Base-by-base conservation (phyloP, 2,888 invertebrate species). In the Sesamia inferens region DNA sequence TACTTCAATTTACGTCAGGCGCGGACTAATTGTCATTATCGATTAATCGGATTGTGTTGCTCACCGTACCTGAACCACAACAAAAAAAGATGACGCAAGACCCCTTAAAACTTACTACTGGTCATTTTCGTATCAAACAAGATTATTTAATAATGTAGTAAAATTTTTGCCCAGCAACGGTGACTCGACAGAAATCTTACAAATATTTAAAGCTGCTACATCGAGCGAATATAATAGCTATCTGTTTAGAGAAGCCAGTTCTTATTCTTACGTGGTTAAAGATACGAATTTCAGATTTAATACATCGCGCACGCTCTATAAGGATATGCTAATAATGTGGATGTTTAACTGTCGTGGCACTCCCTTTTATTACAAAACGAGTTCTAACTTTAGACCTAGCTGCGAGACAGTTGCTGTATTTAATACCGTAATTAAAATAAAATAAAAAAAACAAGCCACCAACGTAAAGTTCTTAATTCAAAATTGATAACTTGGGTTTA, bases 271-370 rank as follows among this genome's bases (percentile, higher is more conserved):
- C 2, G 62, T 4, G 10, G 7, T 55, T 58, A 48, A 19, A 62
- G 14, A 66, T 74, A 76, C 22, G 47, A 61, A 74, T 57, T 73
- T 54, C 66, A 47, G 78, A 14, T 66, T 47, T 11, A 48, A 22
- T 31, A 54, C 51, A 13, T 42, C 57, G 51, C 16, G 11, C 75
- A 62, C 76, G 74, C 47, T 66, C 62, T 14, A 55, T 44, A 63
- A 2, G 4, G 8, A 47, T 39, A 48, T 62, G 48, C 68, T 57
- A 24, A 68, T 66, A 39, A 57, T 19, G 39, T 71, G 62, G 67
- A 77, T 44, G 55, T 78, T 72, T 68, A 31, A 59, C 48, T 48
- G 61, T 51, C 55, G 39, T 69, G 76, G 58, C 22, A 64, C 63
- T 24, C 39, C 44, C 44, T 63, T 31, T 31, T 31, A 31, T 31